Evolutionary conservation across 2,113 vertebrate genomes (phyloP).

Genomic region (Aplodontia rufa): DNA sequence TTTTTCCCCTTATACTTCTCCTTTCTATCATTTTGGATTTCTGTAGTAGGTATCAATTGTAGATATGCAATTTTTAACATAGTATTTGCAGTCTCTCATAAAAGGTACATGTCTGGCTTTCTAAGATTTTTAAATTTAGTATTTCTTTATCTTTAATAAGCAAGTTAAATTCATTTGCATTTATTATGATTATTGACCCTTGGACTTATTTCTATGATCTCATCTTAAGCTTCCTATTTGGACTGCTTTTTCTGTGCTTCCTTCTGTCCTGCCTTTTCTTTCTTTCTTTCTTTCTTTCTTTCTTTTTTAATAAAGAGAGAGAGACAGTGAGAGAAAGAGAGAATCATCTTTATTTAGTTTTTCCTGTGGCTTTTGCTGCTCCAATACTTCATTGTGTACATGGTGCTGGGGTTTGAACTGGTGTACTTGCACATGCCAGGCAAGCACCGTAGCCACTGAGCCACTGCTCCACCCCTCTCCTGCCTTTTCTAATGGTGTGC

Average conservation of each 20-base stretch:
- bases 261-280: neutral
- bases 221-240: neutral
- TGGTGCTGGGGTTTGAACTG: too few relatives aligned
- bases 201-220: constrained; percentile 22
- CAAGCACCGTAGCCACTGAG: too few relatives aligned
- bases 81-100: neutral
- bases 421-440: too few relatives aligned
- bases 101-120: neutral
- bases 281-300: too few relatives aligned
- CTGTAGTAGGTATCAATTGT: too few relatives aligned
- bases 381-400: too few relatives aligned
- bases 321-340: too few relatives aligned
- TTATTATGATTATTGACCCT: neutral
- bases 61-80: too few relatives aligned
- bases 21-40: constrained; percentile 12
- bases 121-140: neutral
- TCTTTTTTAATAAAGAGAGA: too few relatives aligned
- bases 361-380: too few relatives aligned
- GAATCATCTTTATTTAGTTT: too few relatives aligned
- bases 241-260: neutral
- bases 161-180: neutral
- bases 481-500: neutral
- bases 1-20: neutral
- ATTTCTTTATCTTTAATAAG: constrained; percentile 10
- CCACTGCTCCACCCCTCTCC: too few relatives aligned